A percentile compares a stretch with the other conserved stretches of the same genome.
These are phyloP conservation scores for Macrophya alboannulata DNA, from an alignment of 2,888 invertebrate genomes.

Conservation along the genomic window DNA sequence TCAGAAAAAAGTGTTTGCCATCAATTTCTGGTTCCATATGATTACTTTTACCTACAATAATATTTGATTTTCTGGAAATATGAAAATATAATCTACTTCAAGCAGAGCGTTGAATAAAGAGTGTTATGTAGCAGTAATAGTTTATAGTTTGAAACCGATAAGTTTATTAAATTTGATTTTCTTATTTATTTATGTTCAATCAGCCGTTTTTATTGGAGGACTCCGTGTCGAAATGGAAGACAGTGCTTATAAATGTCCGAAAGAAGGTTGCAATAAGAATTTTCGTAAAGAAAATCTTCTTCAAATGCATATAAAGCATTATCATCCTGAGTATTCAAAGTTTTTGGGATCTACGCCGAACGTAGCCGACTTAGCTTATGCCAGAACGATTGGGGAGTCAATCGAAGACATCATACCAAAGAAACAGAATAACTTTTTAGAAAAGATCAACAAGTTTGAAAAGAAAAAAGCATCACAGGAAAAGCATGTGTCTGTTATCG, in stretches of 20 bases:
- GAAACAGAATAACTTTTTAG: slow-evolving; percentile 77
- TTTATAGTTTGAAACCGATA: not conserved
- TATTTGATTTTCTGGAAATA: too few species aligned
- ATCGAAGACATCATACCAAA: slow-evolving; percentile 79
- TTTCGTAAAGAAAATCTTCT: slow-evolving; percentile 95
- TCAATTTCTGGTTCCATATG: too few species aligned
- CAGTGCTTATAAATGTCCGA: slow-evolving; percentile 87
- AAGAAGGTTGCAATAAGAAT: slow-evolving; percentile 92
- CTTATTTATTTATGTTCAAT: slow-evolving; percentile 81
- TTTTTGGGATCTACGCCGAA: slow-evolving; percentile 91
- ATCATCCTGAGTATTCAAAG: slow-evolving; percentile 91
- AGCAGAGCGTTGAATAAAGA: not conserved
- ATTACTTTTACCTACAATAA: too few species aligned
- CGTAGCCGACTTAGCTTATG: slow-evolving; percentile 92
- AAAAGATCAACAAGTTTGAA: slow-evolving; percentile 78
- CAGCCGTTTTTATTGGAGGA: slow-evolving; percentile 78
- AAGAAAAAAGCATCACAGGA: slow-evolving; percentile 67
- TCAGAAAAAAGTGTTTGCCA: too few species aligned
- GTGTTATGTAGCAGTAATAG: not conserved
- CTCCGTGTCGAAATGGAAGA: slow-evolving; percentile 86
- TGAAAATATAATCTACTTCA: too few species aligned
- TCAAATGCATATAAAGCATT: slow-evolving; percentile 97
- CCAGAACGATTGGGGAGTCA: slow-evolving; percentile 87
- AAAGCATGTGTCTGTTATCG: slow-evolving; percentile 59
- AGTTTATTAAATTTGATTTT: not conserved